Evolutionary conservation across 2,113 vertebrate genomes (phyloP), one percentile per base, ranked within the genome.

Genomic region (Cynoglossus semilaevis): DNA sequence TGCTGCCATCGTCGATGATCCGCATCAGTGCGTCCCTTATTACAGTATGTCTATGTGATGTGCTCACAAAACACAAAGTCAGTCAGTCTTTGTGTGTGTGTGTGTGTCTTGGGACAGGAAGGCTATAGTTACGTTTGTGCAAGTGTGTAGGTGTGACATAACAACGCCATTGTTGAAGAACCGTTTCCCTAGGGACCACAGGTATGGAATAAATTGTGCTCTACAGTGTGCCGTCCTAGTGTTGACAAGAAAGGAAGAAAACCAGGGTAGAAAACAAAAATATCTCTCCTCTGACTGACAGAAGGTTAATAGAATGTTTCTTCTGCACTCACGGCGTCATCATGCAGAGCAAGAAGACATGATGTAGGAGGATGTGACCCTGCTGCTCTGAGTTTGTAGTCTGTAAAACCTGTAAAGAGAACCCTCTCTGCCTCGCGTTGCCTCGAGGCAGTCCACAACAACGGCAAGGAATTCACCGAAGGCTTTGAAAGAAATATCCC

Each of bases 321-420:
- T 29, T 29, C 22, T 29, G 2, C 22, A 29, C 22, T 6, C 8
- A n/a, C 37, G 22, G 46, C 47, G 42, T 45, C 44, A 54, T 7
- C 38, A 72, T 40, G 47, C 40, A 10, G 1, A 51, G 48, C 48
- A 29, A 46, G 34, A 47, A 64, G 57, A 50, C 16, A 35, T 18
- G 67, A 42, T 65, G 63, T 71, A 37, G 65, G 71, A 69, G 66
- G 65, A 72, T 81, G 58, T 72, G 50, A 48, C 44, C 66, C 52
- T 51, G 35, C 16, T 16, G 59, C 74, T 47, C 18, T 53, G 74
- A 69, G 51, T 63, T 6, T 12, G 38, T 36, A 22, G 61, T 57
- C 63, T 70, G 62, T 64, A 80, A 80, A 79, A 79, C 56, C 76
- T 78, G 80, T 51, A 79, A 69, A 60, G 56, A 63, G 40, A 72